These are phyloP conservation scores for Sitta carolinensis DNA, from an alignment of 2,797 vertebrate genomes.

Conservation along the genomic window DNA sequence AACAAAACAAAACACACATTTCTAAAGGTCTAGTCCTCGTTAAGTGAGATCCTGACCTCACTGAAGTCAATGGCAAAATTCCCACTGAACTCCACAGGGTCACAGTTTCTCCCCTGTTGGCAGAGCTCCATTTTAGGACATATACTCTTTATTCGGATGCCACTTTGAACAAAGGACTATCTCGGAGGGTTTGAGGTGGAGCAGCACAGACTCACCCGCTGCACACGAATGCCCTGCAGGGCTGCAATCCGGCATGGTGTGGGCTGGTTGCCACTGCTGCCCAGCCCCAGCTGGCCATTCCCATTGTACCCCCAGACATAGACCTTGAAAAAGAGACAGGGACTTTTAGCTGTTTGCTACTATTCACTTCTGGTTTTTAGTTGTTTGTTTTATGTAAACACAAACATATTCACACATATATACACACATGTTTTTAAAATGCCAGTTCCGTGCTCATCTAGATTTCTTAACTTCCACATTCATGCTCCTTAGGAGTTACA, in stretches of 20 bases:
- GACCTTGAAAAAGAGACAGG: conserved; percentile 77
- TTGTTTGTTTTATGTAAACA: neutral
- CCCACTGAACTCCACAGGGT: neutral
- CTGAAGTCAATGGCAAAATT: neutral
- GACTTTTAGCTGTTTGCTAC: neutral
- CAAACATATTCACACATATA: neutral
- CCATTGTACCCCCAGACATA: conserved; percentile 99
- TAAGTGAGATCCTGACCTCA: neutral
- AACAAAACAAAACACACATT: neutral
- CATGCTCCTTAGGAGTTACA: neutral
- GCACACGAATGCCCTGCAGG: conserved; percentile 88
- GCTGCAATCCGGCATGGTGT: conserved; percentile 93
- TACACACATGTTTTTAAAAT: neutral
- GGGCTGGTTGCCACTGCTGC: conserved; percentile 94
- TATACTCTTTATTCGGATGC: fast-evolving
- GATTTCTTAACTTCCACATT: neutral
- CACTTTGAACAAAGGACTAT: neutral
- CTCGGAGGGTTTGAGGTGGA: neutral
- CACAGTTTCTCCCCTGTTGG: neutral
- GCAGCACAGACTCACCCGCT: conserved; percentile 81
- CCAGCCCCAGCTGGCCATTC: conserved; percentile 95
- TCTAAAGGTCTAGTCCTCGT: neutral
- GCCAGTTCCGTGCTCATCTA: neutral
- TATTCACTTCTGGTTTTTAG: no score
- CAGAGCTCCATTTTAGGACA: neutral